Base-by-base conservation (phyloP, 2,113 vertebrate genomes). In the Thalassoma bifasciatum region DNA sequence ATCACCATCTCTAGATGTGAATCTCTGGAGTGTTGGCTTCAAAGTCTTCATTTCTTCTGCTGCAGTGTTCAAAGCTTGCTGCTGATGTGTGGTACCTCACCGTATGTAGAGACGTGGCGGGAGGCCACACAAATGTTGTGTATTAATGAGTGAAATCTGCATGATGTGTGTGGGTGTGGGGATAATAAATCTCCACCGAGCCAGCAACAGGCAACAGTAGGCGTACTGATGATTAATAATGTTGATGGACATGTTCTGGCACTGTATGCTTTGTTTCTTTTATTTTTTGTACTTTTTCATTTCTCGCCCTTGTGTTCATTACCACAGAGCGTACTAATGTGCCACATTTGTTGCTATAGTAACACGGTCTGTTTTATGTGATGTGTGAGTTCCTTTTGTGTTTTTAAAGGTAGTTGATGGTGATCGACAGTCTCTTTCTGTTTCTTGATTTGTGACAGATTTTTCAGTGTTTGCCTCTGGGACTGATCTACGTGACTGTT, bases 221-320 rank as follows among this genome's bases (percentile, higher is more conserved):
- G 75, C 52, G 63, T 77, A 49, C 70, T 78, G 77, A 80, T 81
- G 77, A 90, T 86, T 85, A 86, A 88, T 89, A 83, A 79, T 71
- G 50, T 63, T 85, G 84, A 88, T 86, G 69, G 82, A 84, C 86
- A 60, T 62, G 76, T 63, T 77, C 65, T 5, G 36, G 59, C 57
- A 67, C 72, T 77, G 83, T 80, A 17, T 61, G 30, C 21, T 17
- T 72, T 19, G 36, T 52, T 54, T 21, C 53, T 72, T 46, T 57
- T 7, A n/a, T 16, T 50, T 10, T 21, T 1, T 9, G 37, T 14
- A 51, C 49, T 77, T 62, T 53, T 42, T 69, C 16, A 42, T 38
- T 40, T 59, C 10, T 1, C 57, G 72, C 1, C 57, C 46, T 5
- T 61, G 59, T 73, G 58, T 23, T 68, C 40, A 47, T 77, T 49